phyloP scores from a whole-genome alignment of 2,888 invertebrate species.

The Cheilosia impressa region DNA sequence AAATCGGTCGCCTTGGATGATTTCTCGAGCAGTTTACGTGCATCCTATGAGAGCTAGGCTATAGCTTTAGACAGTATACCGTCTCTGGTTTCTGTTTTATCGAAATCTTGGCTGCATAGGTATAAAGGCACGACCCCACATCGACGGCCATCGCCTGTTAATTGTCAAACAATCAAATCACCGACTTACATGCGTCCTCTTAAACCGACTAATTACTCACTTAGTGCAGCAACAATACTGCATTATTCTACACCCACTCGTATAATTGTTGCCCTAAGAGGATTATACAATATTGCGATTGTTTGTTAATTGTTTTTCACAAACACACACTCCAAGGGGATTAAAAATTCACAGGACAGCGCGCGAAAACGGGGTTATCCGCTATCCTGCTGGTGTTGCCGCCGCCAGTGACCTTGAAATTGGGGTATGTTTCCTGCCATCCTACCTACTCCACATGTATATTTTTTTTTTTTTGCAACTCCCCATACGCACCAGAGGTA shows the following conservation, averaged over 20 bases:
- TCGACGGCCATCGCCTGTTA: background rate
- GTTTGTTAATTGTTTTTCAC: conserved; percentile 63
- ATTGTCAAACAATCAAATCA: too few species aligned
- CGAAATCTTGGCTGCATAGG: too few species aligned
- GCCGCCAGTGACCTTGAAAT: conserved; percentile 65
- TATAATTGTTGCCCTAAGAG: conserved; percentile 45
- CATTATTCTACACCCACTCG: conserved; percentile 4
- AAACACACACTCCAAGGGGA: conserved; percentile 17
- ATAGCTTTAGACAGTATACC: too few species aligned
- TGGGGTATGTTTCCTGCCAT: conserved; percentile 4
- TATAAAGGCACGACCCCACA: background rate
- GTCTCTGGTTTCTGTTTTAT: too few species aligned
- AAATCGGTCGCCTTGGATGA: too few species aligned
- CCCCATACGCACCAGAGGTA: conserved; percentile 1
- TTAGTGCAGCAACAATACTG: conserved; percentile 27
- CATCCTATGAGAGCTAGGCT: too few species aligned
- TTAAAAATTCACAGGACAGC: conserved; percentile 51
- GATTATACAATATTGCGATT: conserved; percentile 59
- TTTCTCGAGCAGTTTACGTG: too few species aligned
- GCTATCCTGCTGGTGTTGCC: background rate
- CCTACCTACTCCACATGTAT: background rate
- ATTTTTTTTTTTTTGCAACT: conserved; percentile 28
- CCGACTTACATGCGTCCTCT: background rate
- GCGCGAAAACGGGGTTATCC: conserved; percentile 32
- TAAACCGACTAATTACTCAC: conserved; percentile 33